Percentiles rank a stretch among this genome's conserved stretches.
These are phyloP conservation scores for Chrysodeixis includens DNA, from an alignment of 2,888 invertebrate species.

Conservation along the genomic window DNA sequence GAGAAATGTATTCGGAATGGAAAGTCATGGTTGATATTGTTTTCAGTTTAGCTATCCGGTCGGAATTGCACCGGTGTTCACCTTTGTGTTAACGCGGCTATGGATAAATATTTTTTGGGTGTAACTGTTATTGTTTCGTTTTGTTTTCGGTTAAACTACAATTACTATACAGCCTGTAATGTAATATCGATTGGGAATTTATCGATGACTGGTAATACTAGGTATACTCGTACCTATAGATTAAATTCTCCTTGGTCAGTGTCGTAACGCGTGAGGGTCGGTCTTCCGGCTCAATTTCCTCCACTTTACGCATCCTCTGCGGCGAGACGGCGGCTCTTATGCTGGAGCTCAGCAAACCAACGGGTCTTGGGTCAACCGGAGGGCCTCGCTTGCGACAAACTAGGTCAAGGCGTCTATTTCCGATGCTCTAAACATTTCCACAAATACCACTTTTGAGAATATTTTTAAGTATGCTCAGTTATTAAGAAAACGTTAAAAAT, in stretches of 20 bases:
- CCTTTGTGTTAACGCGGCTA: constrained; percentile 5
- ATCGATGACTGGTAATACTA: too few relatives aligned
- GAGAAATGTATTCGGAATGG: constrained; percentile 28
- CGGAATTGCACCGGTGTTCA: constrained; percentile 19
- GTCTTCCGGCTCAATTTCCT: constrained; percentile 62
- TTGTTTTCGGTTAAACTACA: background rate
- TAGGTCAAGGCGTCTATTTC: constrained; percentile 61
- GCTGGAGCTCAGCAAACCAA: constrained; percentile 53
- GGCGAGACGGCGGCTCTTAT: constrained; percentile 37
- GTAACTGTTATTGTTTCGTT: background rate
- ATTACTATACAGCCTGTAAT: constrained; percentile 4
- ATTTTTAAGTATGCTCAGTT: background rate
- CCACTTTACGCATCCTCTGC: constrained; percentile 58
- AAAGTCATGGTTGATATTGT: constrained; percentile 38
- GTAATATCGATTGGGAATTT: constrained; percentile 29
- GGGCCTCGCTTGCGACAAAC: constrained; percentile 51
- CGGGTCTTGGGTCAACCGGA: constrained; percentile 40
- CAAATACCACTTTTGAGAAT: constrained; percentile 37
- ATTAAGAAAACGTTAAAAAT: background rate
- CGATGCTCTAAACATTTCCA: constrained; percentile 47
- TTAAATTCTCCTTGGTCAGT: constrained; percentile 21
- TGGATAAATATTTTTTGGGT: background rate
- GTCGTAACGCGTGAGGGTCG: constrained; percentile 43
- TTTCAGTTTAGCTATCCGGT: constrained; percentile 26
- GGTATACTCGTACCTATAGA: too few relatives aligned